These are phyloP conservation scores for Andrena haemorrhoa DNA, from an alignment of 2,888 invertebrate species.

Conservation along the genomic window DNA sequence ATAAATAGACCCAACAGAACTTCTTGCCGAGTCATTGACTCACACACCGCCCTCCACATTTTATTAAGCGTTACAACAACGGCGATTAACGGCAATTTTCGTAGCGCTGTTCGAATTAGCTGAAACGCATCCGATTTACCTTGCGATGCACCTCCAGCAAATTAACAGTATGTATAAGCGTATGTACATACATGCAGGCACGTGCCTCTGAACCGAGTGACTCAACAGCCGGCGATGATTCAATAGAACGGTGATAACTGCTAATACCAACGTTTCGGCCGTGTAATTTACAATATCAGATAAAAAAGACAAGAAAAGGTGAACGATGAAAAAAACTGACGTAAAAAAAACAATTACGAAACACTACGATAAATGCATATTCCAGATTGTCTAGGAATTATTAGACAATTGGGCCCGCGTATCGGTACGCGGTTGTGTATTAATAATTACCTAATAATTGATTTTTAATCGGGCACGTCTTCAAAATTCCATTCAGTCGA, in stretches of 20 bases:
- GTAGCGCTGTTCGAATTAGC: conserved; percentile 12
- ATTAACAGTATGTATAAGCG: conserved; percentile 27
- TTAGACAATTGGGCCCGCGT: not conserved
- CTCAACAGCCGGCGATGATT: conserved; percentile 47
- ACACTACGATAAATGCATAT: not conserved
- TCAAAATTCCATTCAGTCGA: not conserved
- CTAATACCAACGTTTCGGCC: conserved; percentile 9
- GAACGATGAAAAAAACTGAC: not conserved
- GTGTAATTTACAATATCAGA: not conserved
- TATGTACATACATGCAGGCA: conserved; percentile 13
- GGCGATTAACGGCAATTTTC: conserved; percentile 13
- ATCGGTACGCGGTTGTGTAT: not conserved
- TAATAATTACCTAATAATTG: not conserved
- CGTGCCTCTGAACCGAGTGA: conserved; percentile 39
- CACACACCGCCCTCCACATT: not conserved
- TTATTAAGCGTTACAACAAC: not conserved
- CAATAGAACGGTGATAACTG: conserved; percentile 28
- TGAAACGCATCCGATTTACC: conserved; percentile 24
- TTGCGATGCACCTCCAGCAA: conserved; percentile 28
- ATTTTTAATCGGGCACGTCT: not conserved
- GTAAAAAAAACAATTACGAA: not conserved
- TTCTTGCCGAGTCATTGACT: conserved; percentile 3
- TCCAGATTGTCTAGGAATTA: conserved; percentile 1
- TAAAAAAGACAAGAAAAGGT: not conserved
- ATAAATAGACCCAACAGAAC: conserved; percentile 14